phyloP scores from a whole-genome alignment of 2,888 invertebrate species.

The Stictocephala bisonia region DNA sequence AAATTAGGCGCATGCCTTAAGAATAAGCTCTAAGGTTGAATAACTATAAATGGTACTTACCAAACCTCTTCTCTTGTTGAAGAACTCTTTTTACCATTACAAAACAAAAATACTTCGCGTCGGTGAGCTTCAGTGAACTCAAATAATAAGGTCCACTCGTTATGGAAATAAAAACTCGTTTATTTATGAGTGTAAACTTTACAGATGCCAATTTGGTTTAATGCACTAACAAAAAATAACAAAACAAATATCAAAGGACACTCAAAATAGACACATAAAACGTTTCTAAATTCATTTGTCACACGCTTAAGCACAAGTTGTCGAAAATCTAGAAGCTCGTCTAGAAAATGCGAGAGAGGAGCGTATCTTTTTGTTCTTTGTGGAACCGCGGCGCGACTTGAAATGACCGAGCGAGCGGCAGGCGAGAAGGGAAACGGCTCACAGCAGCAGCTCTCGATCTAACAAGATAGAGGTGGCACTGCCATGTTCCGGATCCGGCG shows the following conservation, averaged over 20 bases:
- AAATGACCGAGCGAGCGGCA: slow-evolving; percentile 20
- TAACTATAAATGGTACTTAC: too few relatives aligned
- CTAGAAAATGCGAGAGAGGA: slow-evolving; percentile 4
- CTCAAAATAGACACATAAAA: slow-evolving; percentile 4
- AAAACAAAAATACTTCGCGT: slow-evolving; percentile 14
- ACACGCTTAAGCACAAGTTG: slow-evolving; percentile 35
- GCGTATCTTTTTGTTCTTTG: too few relatives aligned
- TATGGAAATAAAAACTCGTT: slow-evolving; percentile 6
- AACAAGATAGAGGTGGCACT: too few relatives aligned
- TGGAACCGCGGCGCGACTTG: slow-evolving; percentile 22
- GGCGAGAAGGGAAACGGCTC: slow-evolving; percentile 2
- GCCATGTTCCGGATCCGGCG: too few relatives aligned
- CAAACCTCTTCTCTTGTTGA: slow-evolving; percentile 29
- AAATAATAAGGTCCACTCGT: slow-evolving; percentile 14
- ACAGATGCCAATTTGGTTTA: too few relatives aligned
- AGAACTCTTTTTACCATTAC: slow-evolving; percentile 30
- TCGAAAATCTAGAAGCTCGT: slow-evolving; percentile 3
- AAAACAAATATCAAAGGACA: slow-evolving; percentile 12
- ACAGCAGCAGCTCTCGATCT: too few relatives aligned
- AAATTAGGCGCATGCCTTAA: too few relatives aligned
- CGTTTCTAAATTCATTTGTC: slow-evolving; percentile 41
- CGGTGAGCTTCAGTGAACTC: slow-evolving; percentile 19
- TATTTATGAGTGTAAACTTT: not conserved
- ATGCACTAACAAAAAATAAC: too few relatives aligned
- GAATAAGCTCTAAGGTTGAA: too few relatives aligned